Conservation (phyloP, 2,113 vertebrate genomes). For the Pachypanchax playfairii region DNA sequence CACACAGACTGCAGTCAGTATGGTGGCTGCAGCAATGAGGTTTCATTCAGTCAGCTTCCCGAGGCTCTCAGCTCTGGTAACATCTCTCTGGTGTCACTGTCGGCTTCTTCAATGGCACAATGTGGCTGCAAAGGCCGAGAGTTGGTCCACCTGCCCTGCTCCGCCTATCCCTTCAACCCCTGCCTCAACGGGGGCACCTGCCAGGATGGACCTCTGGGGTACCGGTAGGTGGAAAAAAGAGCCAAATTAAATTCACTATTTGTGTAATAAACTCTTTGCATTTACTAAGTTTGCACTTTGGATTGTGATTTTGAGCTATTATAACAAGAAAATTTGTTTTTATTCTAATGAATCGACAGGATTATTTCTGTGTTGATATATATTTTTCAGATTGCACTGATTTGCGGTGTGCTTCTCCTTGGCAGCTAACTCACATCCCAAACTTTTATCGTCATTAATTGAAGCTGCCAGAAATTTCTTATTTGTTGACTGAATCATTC, state of each 20-base stretch:
- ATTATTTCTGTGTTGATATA: background rate
- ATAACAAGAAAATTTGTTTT: too few relatives aligned
- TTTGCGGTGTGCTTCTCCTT: background rate
- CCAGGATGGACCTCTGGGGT: constrained; percentile 82
- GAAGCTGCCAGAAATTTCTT: background rate
- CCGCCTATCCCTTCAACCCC: constrained; percentile 80
- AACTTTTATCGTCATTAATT: constrained; percentile 8
- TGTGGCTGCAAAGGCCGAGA: constrained; percentile 85
- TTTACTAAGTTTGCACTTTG: too few relatives aligned
- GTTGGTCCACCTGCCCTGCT: constrained; percentile 78
- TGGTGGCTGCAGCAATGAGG: constrained; percentile 79
- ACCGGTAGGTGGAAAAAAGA: constrained; percentile 74
- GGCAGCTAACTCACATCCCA: constrained; percentile 1
- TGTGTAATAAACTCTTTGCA: too few relatives aligned
- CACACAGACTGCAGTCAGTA: constrained; percentile 79
- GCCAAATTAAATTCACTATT: too few relatives aligned
- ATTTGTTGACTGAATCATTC: constrained; percentile 20
- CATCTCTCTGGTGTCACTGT: constrained; percentile 82
- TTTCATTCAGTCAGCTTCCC: constrained; percentile 76
- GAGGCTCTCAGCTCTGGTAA: constrained; percentile 76
- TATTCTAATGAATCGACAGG: too few relatives aligned
- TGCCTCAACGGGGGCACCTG: constrained; percentile 88
- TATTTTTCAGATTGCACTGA: background rate
- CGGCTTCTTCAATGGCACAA: constrained; percentile 61
- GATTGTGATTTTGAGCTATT: too few relatives aligned